Conservation (phyloP, 2,888 invertebrate species). For the Cerastis rubricosa region DNA sequence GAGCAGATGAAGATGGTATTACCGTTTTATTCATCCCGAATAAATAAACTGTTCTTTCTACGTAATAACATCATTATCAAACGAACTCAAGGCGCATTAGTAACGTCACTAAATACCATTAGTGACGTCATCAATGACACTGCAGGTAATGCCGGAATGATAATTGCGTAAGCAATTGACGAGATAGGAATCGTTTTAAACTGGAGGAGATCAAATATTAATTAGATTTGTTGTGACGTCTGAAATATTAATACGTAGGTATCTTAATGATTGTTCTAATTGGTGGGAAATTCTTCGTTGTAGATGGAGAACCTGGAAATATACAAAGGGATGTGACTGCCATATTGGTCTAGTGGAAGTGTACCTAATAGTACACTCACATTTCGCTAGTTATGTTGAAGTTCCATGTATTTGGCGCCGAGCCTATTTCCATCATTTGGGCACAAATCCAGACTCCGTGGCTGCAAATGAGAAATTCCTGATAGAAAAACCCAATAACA, state of each 20-base stretch:
- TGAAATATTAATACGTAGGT: neutral
- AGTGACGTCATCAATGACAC: neutral
- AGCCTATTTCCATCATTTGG: too few species aligned
- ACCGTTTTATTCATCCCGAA: neutral
- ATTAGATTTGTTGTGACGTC: constrained; percentile 1
- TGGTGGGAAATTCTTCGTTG: neutral
- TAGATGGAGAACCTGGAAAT: neutral
- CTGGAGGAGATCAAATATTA: constrained; percentile 27
- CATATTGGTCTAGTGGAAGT: too few species aligned
- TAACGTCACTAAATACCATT: neutral
- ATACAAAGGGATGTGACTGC: neutral
- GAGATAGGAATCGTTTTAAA: constrained; percentile 1
- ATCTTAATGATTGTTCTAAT: neutral
- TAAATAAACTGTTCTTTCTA: neutral
- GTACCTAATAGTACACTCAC: too few species aligned
- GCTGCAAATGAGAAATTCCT: neutral
- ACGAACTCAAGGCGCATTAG: neutral
- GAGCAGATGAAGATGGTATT: too few species aligned
- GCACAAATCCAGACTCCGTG: too few species aligned
- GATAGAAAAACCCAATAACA: neutral
- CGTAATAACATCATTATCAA: neutral
- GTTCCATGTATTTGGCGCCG: too few species aligned
- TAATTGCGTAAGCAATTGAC: constrained; percentile 11
- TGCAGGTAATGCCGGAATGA: neutral
- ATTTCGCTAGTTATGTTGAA: too few species aligned